phyloP scores from a whole-genome alignment of 2,113 vertebrate genomes.

The Scopus umbretta region DNA sequence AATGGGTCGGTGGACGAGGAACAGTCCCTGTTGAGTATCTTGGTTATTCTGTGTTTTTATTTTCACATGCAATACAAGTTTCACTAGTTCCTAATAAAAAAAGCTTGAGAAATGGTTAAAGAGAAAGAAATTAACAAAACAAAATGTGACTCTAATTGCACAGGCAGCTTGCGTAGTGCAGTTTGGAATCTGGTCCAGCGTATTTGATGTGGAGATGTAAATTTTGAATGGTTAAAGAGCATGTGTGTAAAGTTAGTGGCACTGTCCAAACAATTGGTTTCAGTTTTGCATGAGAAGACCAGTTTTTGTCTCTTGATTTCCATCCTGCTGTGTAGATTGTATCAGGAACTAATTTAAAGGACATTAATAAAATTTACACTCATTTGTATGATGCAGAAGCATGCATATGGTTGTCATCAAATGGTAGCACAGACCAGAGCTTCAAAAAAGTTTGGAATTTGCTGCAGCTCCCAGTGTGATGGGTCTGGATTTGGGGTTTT shows the following conservation, averaged over 20 bases:
- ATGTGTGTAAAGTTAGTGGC: neutral
- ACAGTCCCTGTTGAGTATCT: neutral
- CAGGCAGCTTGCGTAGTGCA: neutral
- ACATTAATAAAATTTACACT: neutral
- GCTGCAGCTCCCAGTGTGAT: neutral
- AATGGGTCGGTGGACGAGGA: fast-evolving
- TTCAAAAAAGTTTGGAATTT: neutral
- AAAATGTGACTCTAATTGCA: neutral
- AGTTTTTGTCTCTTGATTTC: neutral
- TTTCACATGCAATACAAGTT: neutral
- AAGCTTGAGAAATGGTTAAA: neutral
- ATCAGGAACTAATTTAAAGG: conserved; percentile 20
- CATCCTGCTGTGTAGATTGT: neutral
- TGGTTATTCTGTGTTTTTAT: neutral
- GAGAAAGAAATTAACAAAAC: neutral
- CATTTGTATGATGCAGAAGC: neutral
- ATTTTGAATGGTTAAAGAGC: neutral
- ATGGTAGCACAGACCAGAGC: neutral
- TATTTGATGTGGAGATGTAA: neutral
- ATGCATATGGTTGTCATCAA: conserved; percentile 2
- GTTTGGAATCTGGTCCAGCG: neutral
- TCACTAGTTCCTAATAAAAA: neutral
- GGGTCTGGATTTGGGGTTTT: neutral
- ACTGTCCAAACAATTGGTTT: neutral
- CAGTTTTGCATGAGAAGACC: neutral